A percentile compares a stretch with the other conserved stretches of the same genome.
phyloP scores from a whole-genome alignment of 1,140 invertebrate genomes.

The Pogonus chalceus region DNA sequence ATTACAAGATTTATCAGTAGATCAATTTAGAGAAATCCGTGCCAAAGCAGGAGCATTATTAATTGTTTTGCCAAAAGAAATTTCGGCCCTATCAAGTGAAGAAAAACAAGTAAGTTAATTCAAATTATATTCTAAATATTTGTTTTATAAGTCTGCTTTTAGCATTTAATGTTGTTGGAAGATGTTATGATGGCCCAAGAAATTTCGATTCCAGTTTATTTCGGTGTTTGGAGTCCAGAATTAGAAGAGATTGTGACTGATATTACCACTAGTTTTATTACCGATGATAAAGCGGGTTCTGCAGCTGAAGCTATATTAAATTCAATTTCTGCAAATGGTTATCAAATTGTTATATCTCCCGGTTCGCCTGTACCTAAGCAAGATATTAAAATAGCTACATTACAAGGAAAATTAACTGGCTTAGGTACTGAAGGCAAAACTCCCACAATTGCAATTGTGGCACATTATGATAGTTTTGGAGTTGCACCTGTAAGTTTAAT shows the following conservation, averaged over 20 bases:
- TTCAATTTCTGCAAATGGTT: conserved; percentile 85
- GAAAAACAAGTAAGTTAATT: conserved; percentile 55
- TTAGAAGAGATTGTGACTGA: conserved; percentile 68
- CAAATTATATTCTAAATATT: conserved; percentile 8
- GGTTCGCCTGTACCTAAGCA: conserved; percentile 56
- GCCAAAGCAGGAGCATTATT: conserved; percentile 76
- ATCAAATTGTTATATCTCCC: conserved; percentile 70
- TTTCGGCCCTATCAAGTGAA: conserved; percentile 52
- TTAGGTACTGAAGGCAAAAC: conserved; percentile 65
- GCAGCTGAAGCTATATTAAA: conserved; percentile 72
- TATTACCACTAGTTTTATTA: conserved; percentile 40
- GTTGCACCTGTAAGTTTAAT: conserved; percentile 68
- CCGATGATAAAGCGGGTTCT: conserved; percentile 44
- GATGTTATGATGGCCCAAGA: conserved; percentile 71
- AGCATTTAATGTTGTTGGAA: conserved; percentile 74
- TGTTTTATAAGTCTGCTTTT: conserved; percentile 25
- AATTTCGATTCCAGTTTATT: conserved; percentile 81
- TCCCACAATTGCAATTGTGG: conserved; percentile 80
- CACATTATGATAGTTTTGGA: conserved; percentile 87
- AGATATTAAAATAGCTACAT: conserved; percentile 72
- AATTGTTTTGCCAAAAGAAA: conserved; percentile 67
- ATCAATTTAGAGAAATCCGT: conserved; percentile 65
- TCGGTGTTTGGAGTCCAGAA: conserved; percentile 62
- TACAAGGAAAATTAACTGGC: conserved; percentile 79
- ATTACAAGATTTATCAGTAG: conserved; percentile 64